A percentile compares a stretch with the other conserved stretches of the same genome.
These are phyloP conservation scores for Yoshiicerus persimilis DNA, from an alignment of 1,140 invertebrate genomes.

Conservation along the genomic window DNA sequence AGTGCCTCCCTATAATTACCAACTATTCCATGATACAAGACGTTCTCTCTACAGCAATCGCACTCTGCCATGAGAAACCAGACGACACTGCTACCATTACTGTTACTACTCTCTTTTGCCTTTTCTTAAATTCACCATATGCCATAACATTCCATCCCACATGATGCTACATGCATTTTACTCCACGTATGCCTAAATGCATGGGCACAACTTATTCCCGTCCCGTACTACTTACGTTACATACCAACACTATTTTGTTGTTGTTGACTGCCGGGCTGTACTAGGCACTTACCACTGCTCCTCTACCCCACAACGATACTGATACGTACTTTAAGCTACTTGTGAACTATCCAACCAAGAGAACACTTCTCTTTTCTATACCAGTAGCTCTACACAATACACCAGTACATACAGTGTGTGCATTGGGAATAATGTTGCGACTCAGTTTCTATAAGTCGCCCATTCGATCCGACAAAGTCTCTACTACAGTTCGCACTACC, in stretches of 20 bases:
- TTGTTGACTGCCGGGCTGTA: too few species aligned
- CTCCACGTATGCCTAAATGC: background rate
- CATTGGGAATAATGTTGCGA: background rate
- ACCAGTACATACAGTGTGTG: too few species aligned
- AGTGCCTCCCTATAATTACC: conserved; percentile 13
- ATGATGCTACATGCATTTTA: too few species aligned
- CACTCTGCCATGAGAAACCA: background rate
- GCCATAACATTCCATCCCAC: background rate
- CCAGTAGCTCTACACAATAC: too few species aligned
- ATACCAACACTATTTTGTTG: too few species aligned
- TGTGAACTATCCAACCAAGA: too few species aligned
- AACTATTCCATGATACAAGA: background rate
- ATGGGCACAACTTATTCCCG: background rate
- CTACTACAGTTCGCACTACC: background rate
- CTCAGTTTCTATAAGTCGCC: background rate
- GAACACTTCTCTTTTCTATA: too few species aligned
- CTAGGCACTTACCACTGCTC: too few species aligned
- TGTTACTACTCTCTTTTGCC: background rate
- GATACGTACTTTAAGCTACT: too few species aligned
- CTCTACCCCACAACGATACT: too few species aligned
- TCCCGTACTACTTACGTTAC: background rate
- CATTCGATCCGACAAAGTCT: background rate
- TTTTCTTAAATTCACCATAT: background rate
- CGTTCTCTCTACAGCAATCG: background rate
- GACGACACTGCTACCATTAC: background rate